These are phyloP conservation scores for Agrilus mali DNA, from an alignment of 2,888 invertebrate genomes.

Conservation along the genomic window DNA sequence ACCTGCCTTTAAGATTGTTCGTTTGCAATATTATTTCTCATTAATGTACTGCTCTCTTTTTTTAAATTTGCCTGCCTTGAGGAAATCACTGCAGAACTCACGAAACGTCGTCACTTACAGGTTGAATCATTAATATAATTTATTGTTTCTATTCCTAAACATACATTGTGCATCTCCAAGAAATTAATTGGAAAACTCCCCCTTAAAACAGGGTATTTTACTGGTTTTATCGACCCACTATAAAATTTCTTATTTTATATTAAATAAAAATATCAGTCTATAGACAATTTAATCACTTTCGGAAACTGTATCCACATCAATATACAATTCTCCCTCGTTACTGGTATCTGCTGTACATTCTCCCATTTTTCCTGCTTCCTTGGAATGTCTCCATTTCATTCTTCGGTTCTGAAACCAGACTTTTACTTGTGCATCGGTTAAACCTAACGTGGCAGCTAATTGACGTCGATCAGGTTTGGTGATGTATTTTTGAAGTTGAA, in stretches of 20 bases:
- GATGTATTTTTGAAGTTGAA: conserved; percentile 90
- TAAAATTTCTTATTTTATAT: not conserved
- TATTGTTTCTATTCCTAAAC: too few relatives aligned
- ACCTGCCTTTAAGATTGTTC: too few relatives aligned
- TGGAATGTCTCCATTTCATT: conserved; percentile 36
- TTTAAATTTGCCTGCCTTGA: too few relatives aligned
- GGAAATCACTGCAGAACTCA: too few relatives aligned
- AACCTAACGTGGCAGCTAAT: conserved; percentile 78
- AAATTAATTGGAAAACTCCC: too few relatives aligned
- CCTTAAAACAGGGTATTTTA: too few relatives aligned
- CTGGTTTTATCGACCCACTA: too few relatives aligned
- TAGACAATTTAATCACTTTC: conserved; percentile 19
- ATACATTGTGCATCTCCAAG: too few relatives aligned
- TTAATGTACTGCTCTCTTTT: too few relatives aligned
- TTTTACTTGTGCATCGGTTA: conserved; percentile 91
- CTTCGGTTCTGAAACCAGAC: conserved; percentile 80
- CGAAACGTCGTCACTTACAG: too few relatives aligned
- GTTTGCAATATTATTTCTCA: too few relatives aligned
- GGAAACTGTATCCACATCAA: conserved; percentile 31
- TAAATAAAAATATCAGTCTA: not conserved
- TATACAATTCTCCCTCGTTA: conserved; percentile 30
- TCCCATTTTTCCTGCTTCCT: conserved; percentile 24
- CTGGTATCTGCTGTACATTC: conserved; percentile 26
- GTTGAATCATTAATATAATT: too few relatives aligned
- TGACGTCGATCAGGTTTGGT: conserved; percentile 90